Conservation (phyloP, 2,888 invertebrate genomes). For the Homarus gammarus region DNA sequence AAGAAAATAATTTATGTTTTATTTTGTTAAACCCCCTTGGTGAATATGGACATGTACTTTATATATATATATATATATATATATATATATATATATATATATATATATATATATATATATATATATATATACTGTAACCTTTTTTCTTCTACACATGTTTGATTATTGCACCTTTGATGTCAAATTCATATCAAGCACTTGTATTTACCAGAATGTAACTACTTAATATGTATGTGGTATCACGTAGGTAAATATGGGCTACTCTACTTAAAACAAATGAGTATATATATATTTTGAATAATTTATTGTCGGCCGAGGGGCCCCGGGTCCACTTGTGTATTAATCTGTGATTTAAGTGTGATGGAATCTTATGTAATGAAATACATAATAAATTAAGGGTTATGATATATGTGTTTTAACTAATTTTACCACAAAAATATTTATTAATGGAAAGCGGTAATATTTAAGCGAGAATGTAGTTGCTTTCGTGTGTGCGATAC, state of each 20-base stretch:
- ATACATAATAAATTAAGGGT: constrained; percentile 35
- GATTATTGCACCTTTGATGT: not conserved
- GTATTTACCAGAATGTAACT: not conserved
- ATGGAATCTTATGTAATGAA: constrained; percentile 68
- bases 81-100: constrained; percentile 29
- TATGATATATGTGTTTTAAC: not conserved
- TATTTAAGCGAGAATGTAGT: too few species aligned
- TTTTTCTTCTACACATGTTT: constrained; percentile 10
- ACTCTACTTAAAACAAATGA: constrained; percentile 51
- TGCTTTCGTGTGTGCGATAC: too few species aligned
- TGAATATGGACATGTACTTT: not conserved
- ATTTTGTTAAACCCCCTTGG: not conserved
- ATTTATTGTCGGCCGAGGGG: constrained; percentile 55
- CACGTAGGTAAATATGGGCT: constrained; percentile 14
- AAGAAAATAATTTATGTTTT: constrained; percentile 32
- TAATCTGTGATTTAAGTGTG: constrained; percentile 72
- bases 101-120: constrained; percentile 28
- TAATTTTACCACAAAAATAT: too few species aligned
- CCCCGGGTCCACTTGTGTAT: constrained; percentile 64
- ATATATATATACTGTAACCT: constrained; percentile 1
- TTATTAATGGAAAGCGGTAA: too few species aligned
- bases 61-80: constrained; percentile 28
- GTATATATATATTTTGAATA: constrained; percentile 54
- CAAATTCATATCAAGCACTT: not conserved
- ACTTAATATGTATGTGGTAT: not conserved